Evolutionary conservation across 2,113 vertebrate species (phyloP), one percentile per base, ranked within the genome.

Genomic region (Planiliza haematocheilus): DNA sequence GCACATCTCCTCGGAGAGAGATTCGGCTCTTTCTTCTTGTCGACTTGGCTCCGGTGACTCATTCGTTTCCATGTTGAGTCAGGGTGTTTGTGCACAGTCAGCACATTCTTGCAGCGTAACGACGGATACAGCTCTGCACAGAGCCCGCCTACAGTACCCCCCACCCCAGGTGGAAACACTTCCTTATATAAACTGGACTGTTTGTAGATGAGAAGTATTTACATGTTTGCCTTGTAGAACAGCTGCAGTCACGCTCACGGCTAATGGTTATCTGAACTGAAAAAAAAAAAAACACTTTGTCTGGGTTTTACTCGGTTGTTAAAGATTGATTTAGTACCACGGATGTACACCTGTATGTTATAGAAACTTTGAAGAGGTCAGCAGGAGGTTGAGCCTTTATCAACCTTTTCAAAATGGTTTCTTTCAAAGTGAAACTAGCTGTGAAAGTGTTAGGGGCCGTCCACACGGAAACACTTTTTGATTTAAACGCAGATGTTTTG

Each of bases 61-160:
- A 83, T 21, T 82, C 34, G 80, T 90, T 90, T 89, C 88, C 88
- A 88, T 75, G 82, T 91, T 84, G 85, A 91, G 90, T 91, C 90
- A 91, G 70, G 73, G 63, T 82, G 83, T 90, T 88, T 86, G 84
- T 81, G 80, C 82, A 81, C 64, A 89, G 79, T 91, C 90, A 88
- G 90, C 90, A 86, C 88, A 90, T 91, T 91, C 87, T 46, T 89
- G 66, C 66, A 79, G 79, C 50, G 71, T 64, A 53, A 74, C 53
- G 53, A 83, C 80, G 84, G 84, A 74, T 87, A 83, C 83, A 64
- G 71, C 77, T 63, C 80, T 39, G 48, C 63, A 56, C 60, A 81
- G 24, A 83, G 21, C 17, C 71, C 56, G 45, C 72, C 57, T 45
- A 61, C 53, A 56, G 45, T 46, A 59, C 34, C 9, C 53, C 45